Base-by-base conservation (phyloP, 1,140 invertebrate species). In the Tribolium castaneum region DNA sequence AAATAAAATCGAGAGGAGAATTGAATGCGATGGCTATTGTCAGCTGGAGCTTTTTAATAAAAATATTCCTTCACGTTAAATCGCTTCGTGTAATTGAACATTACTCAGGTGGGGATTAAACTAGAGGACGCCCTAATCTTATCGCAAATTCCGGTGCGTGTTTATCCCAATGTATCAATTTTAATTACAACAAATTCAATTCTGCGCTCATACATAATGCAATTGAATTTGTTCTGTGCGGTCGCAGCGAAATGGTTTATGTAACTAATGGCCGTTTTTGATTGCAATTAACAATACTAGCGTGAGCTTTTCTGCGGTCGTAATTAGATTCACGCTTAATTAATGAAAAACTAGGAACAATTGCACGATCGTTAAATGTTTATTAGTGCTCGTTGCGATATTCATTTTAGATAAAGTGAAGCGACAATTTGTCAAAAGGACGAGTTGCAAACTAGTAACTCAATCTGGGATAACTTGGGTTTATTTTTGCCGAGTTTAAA, bases 1-100 rank as follows among this genome's bases (percentile, higher is more conserved):
- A 66, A 66, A 66, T 66, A 66, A 25, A 66, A 66, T 66, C 12
- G 59, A 35, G 59, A n/a, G 14, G 34, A 13, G 59, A 66, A 66
- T 22, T 22, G 59, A 66, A 66, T 35, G 30, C 30, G 59, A 34
- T 13, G 59, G 54, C 59, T 7, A 66, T 66, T 66, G 30, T 66
- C 59, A 13, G 10, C 25, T 35, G 14, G 30, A 35, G 59, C 59
- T 66, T 66, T 66, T 39, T 66, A 66, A 34, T 66, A 66, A 66
- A 66, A 66, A 66, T 66, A 59, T 59, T 59, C 25, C 6, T 30
- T 6, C 6, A 6, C 25, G 25, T 5, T 30, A 25, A 25, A 25
- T 25, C 22, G 22, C 22, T 25, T 25, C 22, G n/a, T 25, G 22
- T 25, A 30, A 30, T 30, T 59, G n/a, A 59, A 59, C 25, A 25